Conservation (phyloP, 2,113 vertebrate species). For the Hucho hucho region DNA sequence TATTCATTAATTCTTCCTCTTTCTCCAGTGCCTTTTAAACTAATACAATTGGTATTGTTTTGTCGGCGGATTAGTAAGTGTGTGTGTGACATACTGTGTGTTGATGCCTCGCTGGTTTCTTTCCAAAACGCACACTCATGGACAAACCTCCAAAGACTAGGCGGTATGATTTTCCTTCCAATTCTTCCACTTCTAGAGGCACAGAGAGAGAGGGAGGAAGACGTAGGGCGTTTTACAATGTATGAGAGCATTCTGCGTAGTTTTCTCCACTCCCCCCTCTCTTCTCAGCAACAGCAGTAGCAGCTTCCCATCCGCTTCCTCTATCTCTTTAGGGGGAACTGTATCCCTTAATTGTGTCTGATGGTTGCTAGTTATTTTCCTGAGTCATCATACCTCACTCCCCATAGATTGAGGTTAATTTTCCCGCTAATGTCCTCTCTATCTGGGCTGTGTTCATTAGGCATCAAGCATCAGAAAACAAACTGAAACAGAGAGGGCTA, state of each 20-base stretch:
- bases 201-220: too few species aligned
- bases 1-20: background rate
- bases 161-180: too few species aligned
- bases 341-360: conserved; percentile 40
- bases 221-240: too few species aligned
- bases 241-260: too few species aligned
- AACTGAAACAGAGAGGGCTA: too few species aligned
- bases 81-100: background rate
- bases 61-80: background rate
- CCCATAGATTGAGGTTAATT: background rate
- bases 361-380: conserved; percentile 29
- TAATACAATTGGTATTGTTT: background rate
- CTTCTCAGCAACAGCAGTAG: background rate
- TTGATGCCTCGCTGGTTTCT: background rate
- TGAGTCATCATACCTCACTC: conserved; percentile 13
- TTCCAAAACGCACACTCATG: conserved; percentile 5
- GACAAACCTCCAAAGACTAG: too few species aligned
- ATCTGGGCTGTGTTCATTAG: too few species aligned
- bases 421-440: too few species aligned
- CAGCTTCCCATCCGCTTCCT: conserved; percentile 31
- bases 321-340: conserved; percentile 13
- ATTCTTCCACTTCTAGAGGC: too few species aligned
- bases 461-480: too few species aligned
- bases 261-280: too few species aligned
- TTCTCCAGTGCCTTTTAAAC: background rate